Evolutionary conservation across 1,140 invertebrate species (phyloP), one percentile per base, ranked within the genome.

Genomic region (Sweltsa coloradensis): DNA sequence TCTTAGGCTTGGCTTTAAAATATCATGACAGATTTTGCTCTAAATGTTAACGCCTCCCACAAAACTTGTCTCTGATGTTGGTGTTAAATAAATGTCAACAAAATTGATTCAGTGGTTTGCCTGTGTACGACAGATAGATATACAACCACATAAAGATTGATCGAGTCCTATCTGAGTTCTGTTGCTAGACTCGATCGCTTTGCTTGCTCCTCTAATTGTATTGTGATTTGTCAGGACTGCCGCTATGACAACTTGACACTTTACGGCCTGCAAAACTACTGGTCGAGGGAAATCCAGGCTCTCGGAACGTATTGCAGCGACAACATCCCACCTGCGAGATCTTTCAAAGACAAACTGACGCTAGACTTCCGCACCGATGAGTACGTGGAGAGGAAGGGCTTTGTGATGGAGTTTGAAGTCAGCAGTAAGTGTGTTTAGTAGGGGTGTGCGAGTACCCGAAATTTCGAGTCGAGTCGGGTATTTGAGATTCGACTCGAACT

Each of bases 241-340:
- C 53, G 36, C 11, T 77, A 59, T 50, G 77, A 79, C 49, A 79
- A 79, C 53, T 50, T 79, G 0, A 76, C 75, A 1, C 57, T 75
- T 1, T 42, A 29, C 3, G n/a, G 27, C 22, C 19, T 14, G 29
- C 6, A 2, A 27, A 41, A 3, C 16, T 14, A 6, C 16, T 11
- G 13, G 27, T 31, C 24, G 18, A 34, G 5, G 26, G 1, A 34
- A 26, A 37, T 37, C 16, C 36, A 11, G 16, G 4, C 21, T 5
- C 42, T 44, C n/a, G 42, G 42, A 34, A 18, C 42, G 1, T 50
- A 47, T 27, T 69, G 66, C 40, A 64, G 62, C 1, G 18, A 13
- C 2, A 31, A 39, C 54, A 1, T 97, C 55, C 14, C 37, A 55
- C 13, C 59, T 49, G 25, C 56, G 57, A 2, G 7, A 13, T 0